Evolutionary conservation across 2,797 vertebrate species (phyloP).

Genomic region (Prionace glauca): DNA sequence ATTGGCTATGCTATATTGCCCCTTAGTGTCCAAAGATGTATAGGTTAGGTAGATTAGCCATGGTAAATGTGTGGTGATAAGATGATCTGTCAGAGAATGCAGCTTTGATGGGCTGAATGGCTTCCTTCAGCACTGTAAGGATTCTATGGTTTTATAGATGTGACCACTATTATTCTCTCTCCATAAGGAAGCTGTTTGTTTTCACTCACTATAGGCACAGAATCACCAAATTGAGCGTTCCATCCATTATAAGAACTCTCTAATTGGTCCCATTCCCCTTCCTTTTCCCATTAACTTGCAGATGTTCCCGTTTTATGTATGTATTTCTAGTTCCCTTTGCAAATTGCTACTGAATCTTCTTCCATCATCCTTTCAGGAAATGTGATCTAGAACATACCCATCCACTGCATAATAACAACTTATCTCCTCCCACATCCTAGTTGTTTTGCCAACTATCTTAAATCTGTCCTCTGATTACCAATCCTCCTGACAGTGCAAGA

Average conservation of each 20-base stretch:
- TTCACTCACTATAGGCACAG: neutral
- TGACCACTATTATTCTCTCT: neutral
- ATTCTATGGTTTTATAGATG: too few relatives aligned
- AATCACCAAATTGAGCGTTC: neutral
- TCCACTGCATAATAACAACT: neutral
- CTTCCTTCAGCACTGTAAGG: too few relatives aligned
- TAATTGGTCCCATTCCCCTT: neutral
- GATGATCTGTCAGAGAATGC: too few relatives aligned
- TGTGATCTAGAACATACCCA: neutral
- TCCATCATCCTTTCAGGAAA: neutral
- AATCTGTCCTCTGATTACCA: neutral
- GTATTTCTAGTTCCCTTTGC: neutral
- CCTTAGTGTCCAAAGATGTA: too few relatives aligned
- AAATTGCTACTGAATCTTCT: neutral
- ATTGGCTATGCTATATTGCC: too few relatives aligned
- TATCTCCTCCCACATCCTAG: neutral
- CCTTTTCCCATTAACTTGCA: neutral
- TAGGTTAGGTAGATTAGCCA: too few relatives aligned
- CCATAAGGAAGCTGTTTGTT: neutral
- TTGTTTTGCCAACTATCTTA: neutral
- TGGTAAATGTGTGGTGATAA: too few relatives aligned
- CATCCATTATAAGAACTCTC: neutral
- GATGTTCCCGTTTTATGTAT: neutral
- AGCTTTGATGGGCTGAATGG: too few relatives aligned
- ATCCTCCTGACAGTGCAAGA: neutral